Conservation (phyloP, 2,888 invertebrate species). For the Pilophorus perplexus region DNA sequence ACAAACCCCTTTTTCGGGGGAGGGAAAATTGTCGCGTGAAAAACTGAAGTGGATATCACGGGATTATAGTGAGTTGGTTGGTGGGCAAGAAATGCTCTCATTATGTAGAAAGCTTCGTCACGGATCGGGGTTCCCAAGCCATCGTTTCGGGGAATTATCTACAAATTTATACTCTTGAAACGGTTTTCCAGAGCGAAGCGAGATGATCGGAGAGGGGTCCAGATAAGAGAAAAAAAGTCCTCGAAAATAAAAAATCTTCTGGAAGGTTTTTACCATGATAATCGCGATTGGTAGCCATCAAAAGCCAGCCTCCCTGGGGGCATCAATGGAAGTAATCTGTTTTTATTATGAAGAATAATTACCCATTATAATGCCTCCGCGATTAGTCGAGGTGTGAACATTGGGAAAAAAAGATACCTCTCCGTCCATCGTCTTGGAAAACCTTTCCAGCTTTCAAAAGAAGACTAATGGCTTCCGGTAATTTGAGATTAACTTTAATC, state of each 20-base stretch:
- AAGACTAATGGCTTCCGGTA: constrained; percentile 4
- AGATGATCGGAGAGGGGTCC: background rate
- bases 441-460: constrained; percentile 11
- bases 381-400: constrained; percentile 21
- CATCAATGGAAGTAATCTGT: constrained; percentile 30
- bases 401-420: background rate
- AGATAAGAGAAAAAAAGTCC: background rate
- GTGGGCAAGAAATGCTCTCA: no score
- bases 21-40: no score
- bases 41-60: no score
- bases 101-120: background rate
- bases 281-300: constrained; percentile 23
- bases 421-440: background rate
- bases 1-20: no score
- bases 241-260: background rate
- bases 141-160: background rate
- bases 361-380: constrained; percentile 30
- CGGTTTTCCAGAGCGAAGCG: background rate
- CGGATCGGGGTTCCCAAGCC: background rate
- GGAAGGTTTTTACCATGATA: constrained; percentile 29
- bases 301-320: background rate
- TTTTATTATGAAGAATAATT: constrained; percentile 33
- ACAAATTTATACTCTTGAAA: background rate
- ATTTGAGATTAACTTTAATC: constrained; percentile 22
- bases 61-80: no score